phyloP scores from a whole-genome alignment of 2,888 invertebrate genomes.

The Vesta saturnalis region DNA sequence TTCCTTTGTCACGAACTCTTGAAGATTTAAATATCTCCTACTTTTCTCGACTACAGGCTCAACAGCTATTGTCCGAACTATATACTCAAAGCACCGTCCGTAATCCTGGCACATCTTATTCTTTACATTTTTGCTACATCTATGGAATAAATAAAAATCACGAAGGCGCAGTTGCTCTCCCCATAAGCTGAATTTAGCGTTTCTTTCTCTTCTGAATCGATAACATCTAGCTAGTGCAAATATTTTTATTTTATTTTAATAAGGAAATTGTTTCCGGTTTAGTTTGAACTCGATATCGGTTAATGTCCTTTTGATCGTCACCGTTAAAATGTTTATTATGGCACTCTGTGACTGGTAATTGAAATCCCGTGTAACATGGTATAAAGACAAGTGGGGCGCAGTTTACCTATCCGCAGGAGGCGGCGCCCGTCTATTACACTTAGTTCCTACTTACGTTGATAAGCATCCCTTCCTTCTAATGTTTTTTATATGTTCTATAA shows the following conservation, averaged over 20 bases:
- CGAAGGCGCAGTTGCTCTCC: slow-evolving; percentile 24
- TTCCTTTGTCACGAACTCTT: slow-evolving; percentile 50
- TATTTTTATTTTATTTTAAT: neutral
- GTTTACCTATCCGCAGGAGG: slow-evolving; percentile 55
- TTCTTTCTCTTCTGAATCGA: neutral
- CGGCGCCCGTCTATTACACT: slow-evolving; percentile 42
- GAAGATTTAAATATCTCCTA: slow-evolving; percentile 54
- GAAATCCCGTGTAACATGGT: slow-evolving; percentile 61
- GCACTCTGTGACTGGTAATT: slow-evolving; percentile 59
- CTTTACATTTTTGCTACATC: slow-evolving; percentile 43
- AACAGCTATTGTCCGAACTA: slow-evolving; percentile 45
- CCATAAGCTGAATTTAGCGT: slow-evolving; percentile 34
- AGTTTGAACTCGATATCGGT: neutral
- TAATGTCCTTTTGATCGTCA: slow-evolving; percentile 1
- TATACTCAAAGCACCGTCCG: slow-evolving; percentile 28
- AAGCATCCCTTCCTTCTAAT: slow-evolving; percentile 13
- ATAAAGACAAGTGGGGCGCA: slow-evolving; percentile 60
- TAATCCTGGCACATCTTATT: slow-evolving; percentile 44
- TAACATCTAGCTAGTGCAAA: neutral
- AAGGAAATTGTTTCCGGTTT: neutral
- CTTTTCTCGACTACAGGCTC: slow-evolving; percentile 47
- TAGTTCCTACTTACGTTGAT: slow-evolving; percentile 27
- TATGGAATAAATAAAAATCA: slow-evolving; percentile 43
- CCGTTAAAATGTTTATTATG: slow-evolving; percentile 50
- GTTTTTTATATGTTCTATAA: slow-evolving; percentile 13